Base-by-base conservation (phyloP, 1,140 invertebrate genomes). In the Plectrocnemia conspersa region DNA sequence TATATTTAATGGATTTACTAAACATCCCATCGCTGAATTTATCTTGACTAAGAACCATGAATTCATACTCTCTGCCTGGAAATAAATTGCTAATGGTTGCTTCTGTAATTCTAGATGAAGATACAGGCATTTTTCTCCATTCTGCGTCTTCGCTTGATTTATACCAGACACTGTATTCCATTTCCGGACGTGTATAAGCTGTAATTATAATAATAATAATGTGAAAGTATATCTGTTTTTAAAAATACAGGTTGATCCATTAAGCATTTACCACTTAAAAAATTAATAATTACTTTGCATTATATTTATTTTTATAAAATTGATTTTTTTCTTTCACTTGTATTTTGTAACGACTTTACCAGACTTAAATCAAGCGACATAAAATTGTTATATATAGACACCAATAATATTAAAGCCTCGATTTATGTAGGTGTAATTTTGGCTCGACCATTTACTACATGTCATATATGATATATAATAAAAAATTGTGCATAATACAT, bases 1-100 rank as follows among this genome's bases (percentile, higher is more conserved):
- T 79, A 27, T 89, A 82, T 56, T 80, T 79, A 10, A 94, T 76
- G 4, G 87, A 80, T 69, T 91, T 89, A 67, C 91, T 94, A 66
- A 91, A 92, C 73, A 93, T 85, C 10, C 92, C 91, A 63, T 94
- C 89, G 2, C 91, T 92, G 49, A 85, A 76, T 62, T 83, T 80
- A 69, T 95, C 93, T 63, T 91, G 85, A 56, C 91, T 88, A 18
- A 94, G 76, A 23, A 96, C 87, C 80, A 92, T 91, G 63, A 97
- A 88, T 72, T 96, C 91, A 66, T 96, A 95, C 64, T 86, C 81
- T 19, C 82, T 78, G 21, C 86, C 86, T 4, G 91, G 82, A 27
- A 76, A 73, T 46, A 97, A 77, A 54, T 85, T 84, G 54, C 82
- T 81, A 38, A 96, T 78, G 0, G 88, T 92, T 19, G 88, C 86